Base-by-base conservation (phyloP, 2,888 invertebrate genomes). In the Eremobia ochroleuca region DNA sequence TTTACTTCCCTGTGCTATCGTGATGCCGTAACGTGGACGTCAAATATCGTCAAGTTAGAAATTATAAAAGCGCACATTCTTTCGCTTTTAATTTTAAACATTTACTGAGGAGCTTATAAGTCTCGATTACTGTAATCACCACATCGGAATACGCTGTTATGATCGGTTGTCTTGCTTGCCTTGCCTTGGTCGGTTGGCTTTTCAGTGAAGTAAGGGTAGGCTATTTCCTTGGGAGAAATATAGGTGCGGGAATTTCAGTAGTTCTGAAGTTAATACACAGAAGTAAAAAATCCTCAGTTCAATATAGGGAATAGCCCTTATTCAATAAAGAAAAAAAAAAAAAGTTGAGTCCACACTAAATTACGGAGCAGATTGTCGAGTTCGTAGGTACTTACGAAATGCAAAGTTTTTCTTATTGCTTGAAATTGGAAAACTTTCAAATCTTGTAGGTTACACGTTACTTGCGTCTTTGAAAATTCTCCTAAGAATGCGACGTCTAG, bases 351-450 rank as follows among this genome's bases (percentile, higher is more conserved):
- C 18, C 31, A 34, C 11, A 52, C 49, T 65, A 43, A 74, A 81
- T 75, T 52, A 43, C 21, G 34, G 58, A 74, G 58, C 76, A 66
- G 40, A 58, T 31, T 79, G 43, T 82, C 43, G 76, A 82, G 34
- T 66, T 66, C 2, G 8, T 28, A 58, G 31, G 34, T 76, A 52
- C 43, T 66, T 82, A 37, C 34, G 21, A 37, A 75, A 65, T 65
- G 49, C 28, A 59, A 79, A 82, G 58, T 79, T 79, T 81, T 31
- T 76, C 58, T 61, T 76, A 65, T 66, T 65, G 34, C 18, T 34
- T 52, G 25, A 65, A 34, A 82, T 75, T 76, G 58, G n/a, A 65
- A 66, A 75, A 82, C 49, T 79, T 79, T 81, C 52, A 34, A 65
- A 52, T 65, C 31, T 52, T 74, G 0, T 31, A 62, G 15, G 49